Evolutionary conservation across 2,113 vertebrate species (phyloP).

Genomic region (Prunella fulvescens): DNA sequence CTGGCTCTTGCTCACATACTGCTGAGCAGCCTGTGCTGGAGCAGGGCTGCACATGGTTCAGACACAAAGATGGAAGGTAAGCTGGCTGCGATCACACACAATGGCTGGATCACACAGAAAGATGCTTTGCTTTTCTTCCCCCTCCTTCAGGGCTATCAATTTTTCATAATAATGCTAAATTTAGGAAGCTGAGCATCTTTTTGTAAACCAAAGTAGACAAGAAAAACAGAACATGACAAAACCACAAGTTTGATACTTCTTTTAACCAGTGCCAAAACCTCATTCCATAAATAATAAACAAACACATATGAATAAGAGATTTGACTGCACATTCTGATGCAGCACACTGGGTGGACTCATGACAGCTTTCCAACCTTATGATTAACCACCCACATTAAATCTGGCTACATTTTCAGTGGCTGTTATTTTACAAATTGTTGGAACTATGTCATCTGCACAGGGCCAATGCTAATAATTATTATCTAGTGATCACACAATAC

Average conservation of each 20-base stretch:
- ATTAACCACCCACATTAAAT: conserved; percentile 38
- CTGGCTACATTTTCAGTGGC: background rate
- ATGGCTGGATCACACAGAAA: background rate
- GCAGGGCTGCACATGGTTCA: rapidly evolving
- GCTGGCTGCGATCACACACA: background rate
- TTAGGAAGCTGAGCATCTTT: conserved; percentile 27
- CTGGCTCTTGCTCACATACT: background rate
- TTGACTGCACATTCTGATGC: background rate
- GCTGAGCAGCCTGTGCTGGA: background rate
- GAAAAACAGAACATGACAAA: conserved; percentile 42
- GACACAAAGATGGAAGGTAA: background rate
- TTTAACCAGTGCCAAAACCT: conserved; percentile 47
- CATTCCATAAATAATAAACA: conserved; percentile 50
- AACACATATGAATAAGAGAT: conserved; percentile 11
- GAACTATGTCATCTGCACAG: conserved; percentile 1
- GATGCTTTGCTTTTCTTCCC: background rate
- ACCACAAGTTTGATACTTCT: conserved; percentile 20
- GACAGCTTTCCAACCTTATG: conserved; percentile 31
- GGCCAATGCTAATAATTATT: background rate
- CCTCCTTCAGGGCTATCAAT: conserved; percentile 22
- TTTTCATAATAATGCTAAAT: conserved; percentile 44
- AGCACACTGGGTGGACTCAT: background rate
- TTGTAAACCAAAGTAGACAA: conserved; percentile 9
- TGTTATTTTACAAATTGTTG: conserved; percentile 4
- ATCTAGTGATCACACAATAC: background rate